Evolutionary conservation across 1,140 invertebrate species (phyloP), one percentile per base, ranked within the genome.

Genomic region (Nebria ingens): DNA sequence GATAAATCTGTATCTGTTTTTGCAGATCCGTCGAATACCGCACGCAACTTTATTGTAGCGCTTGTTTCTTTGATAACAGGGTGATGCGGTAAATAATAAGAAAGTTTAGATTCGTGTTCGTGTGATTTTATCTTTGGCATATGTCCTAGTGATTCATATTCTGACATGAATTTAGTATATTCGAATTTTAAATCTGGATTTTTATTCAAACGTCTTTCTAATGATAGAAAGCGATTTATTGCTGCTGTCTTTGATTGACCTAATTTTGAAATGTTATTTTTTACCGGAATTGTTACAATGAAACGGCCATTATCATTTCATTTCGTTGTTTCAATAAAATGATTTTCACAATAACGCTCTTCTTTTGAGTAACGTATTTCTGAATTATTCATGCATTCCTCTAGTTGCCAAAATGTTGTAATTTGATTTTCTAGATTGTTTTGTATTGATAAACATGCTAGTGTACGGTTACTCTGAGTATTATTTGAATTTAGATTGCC

Each of bases 41-140:
- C 58, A 2, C 63, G 52, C 19, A 65, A 52, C 45, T 65, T 75
- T 62, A 60, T 76, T 61, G 60, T 65, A 45, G 40, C 22, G 61
- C 53, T 63, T 19, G 45, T 50, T 19, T 62, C 59, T 23, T 64
- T 66, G n/a, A 34, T 34, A n/a, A 34, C 25, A 34, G 25, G 54
- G 11, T 52, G 29, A 12, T 59, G 58, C 1, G 63, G 59, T 22
- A 34, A 9, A 56, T 17, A 19, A 23, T 13, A 38, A n/a, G 3
- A 11, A 4, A 1, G 11, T 45, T 45, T 21, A 9, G 17, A 22
- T 29, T 3, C 49, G 56, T 42, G 53, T 21, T 34, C 25, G 6
- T 34, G 6, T 34, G 25, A 9, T n/a, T 34, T n/a, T 2, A 63
- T 34, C 19, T 40, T 11, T 49, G 61, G 53, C 62, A 68, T 65